These are phyloP conservation scores for Clivina fossor DNA, from an alignment of 2,888 invertebrate species.

Conservation along the genomic window DNA sequence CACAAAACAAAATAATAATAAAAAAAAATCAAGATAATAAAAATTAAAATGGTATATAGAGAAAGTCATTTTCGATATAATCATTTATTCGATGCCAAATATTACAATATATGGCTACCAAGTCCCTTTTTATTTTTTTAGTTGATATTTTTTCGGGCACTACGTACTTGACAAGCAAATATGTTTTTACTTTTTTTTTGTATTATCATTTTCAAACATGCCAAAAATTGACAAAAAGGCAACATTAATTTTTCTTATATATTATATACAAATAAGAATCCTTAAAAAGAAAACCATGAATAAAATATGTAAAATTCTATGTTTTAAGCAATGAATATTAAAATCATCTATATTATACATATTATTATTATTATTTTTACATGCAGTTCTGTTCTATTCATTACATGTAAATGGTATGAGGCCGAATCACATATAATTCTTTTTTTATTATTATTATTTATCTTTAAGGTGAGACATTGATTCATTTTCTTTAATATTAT, in stretches of 20 bases:
- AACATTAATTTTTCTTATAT: slow-evolving; percentile 51
- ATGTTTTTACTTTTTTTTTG: slow-evolving; percentile 26
- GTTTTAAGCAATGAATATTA: slow-evolving; percentile 48
- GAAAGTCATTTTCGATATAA: slow-evolving; percentile 37
- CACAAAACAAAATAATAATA: slow-evolving; percentile 4
- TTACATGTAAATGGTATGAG: slow-evolving; percentile 50
- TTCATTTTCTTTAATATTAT: slow-evolving; percentile 20
- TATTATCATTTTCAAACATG: slow-evolving; percentile 36
- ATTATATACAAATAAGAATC: too few relatives aligned
- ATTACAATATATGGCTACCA: slow-evolving; percentile 42
- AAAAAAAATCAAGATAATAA: neutral
- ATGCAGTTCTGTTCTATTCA: slow-evolving; percentile 47
- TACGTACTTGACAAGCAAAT: slow-evolving; percentile 37
- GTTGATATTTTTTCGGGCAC: slow-evolving; percentile 37
- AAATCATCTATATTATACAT: slow-evolving; percentile 36
- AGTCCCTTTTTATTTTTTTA: slow-evolving; percentile 34
- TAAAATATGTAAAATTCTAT: slow-evolving; percentile 49
- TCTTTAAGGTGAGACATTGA: slow-evolving; percentile 32
- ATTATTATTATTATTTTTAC: slow-evolving; percentile 48
- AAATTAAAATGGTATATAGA: neutral
- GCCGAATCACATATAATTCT: slow-evolving; percentile 50
- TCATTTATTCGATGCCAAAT: slow-evolving; percentile 45
- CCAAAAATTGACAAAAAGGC: slow-evolving; percentile 49
- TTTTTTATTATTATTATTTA: too few relatives aligned
- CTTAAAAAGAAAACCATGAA: slow-evolving; percentile 47